Evolutionary conservation across 2,113 vertebrate genomes (phyloP).

Genomic region (Copsychus sechellarum): DNA sequence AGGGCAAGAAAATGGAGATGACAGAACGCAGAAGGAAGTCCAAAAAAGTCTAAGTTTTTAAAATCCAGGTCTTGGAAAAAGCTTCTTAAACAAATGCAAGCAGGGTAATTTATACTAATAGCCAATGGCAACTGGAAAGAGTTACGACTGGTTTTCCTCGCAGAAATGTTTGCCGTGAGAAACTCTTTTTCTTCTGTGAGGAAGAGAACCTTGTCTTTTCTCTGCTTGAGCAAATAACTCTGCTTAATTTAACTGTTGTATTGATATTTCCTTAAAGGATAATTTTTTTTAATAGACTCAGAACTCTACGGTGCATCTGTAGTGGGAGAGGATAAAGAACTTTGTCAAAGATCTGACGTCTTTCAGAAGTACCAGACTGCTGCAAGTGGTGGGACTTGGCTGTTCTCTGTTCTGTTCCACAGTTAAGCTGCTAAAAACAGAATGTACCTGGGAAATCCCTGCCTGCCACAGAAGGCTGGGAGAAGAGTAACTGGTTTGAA

Average conservation of each 20-base stretch:
- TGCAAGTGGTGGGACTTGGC: not conserved
- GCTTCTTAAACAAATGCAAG: not conserved
- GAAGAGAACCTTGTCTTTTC: not conserved
- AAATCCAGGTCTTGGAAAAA: not conserved
- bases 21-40: not conserved
- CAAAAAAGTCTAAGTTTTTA: not conserved
- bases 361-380: not conserved
- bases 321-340: not conserved
- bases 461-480: not conserved
- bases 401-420: not conserved
- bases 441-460: not conserved
- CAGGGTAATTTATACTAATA: not conserved
- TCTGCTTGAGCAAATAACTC: not conserved
- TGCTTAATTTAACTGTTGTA: not conserved
- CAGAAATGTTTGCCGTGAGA: not conserved
- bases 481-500: not conserved
- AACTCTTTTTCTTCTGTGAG: not conserved
- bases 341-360: fast-evolving
- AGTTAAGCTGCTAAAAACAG: not conserved
- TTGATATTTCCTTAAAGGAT: not conserved
- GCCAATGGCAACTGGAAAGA: not conserved
- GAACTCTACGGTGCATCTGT: not conserved
- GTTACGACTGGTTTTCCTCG: not conserved
- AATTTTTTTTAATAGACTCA: not conserved
- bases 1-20: not conserved